Base-by-base conservation (phyloP, 2,113 vertebrate species). In the Tringa solitaria region DNA sequence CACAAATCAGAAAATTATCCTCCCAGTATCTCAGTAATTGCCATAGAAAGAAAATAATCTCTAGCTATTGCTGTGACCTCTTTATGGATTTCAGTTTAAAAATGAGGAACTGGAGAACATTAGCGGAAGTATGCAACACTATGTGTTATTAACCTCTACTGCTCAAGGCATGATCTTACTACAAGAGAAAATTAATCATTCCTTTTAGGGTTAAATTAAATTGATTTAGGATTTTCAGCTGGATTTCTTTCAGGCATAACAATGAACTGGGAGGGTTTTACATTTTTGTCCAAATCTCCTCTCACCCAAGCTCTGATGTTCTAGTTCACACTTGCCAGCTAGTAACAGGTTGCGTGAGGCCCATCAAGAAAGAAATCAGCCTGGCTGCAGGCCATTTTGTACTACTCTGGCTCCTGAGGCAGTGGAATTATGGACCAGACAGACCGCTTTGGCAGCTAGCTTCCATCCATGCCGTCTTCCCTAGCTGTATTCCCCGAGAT, bases 31-130 rank as follows among this genome's bases (percentile, higher is more conserved):
- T 83, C 65, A 89, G 24, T 91, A 92, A 95, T 81, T 95, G 65
- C 19, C 53, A 77, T 37, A 73, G 78, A 89, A 82, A 46, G 74
- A 89, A 92, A 87, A 95, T 84, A 2, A 56, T 54, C 46, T 94
- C 43, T 70, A 35, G 27, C 88, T 92, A 63, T 86, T 95, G 63
- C 46, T 75, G 76, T 96, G 88, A 89, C 81, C 63, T 94, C 70
- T 75, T 63, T 92, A 90, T 95, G 75, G 82, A 90, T 97, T 96
- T 95, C 39, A 89, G 59, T 97, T 68, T 73, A 68, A 93, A 96
- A 90, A 81, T 10, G 10, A 79, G 87, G 50, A 82, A 46, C 46
- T 2, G 0, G 59, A 70, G 45, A 86, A 64, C 39, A 78, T 95
- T 75, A 84, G 39, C 0, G 0, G 77, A 96, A 63, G 48, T 51